A percentile compares a stretch with the other conserved stretches of the same genome.
Evolutionary conservation across 2,797 vertebrate genomes (phyloP).

Genomic region (Merluccius polli): DNA sequence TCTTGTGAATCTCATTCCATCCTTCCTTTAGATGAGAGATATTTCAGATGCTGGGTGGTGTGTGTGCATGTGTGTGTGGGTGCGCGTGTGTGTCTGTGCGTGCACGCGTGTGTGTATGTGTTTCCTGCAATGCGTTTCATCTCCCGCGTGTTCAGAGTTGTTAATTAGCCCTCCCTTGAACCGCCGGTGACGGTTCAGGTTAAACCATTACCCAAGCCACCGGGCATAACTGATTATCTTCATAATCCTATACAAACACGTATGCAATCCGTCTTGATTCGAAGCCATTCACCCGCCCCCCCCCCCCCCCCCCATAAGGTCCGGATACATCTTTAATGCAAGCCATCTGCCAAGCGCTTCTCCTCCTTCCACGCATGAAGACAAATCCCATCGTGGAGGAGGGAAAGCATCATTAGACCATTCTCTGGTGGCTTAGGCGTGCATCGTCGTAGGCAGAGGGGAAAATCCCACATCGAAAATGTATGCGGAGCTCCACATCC

Average conservation of each 20-base stretch:
- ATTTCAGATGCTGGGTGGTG: neutral
- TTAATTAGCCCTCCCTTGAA: neutral
- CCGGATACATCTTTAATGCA: too few species aligned
- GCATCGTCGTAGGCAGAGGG: constrained; percentile 19
- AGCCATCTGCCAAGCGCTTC: too few species aligned
- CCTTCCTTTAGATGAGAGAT: constrained; percentile 38
- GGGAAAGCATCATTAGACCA: constrained; percentile 41
- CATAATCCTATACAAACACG: neutral
- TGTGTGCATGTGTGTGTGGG: neutral
- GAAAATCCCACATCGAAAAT: constrained; percentile 40
- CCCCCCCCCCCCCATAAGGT: too few species aligned
- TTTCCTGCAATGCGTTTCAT: neutral
- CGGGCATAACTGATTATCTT: neutral
- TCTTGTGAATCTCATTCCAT: constrained; percentile 35
- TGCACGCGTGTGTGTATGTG: neutral
- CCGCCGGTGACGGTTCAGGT: neutral
- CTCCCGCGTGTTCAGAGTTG: neutral
- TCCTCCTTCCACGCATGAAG: constrained; percentile 19
- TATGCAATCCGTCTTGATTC: too few species aligned
- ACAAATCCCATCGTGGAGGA: constrained; percentile 37
- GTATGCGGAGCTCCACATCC: constrained; percentile 48
- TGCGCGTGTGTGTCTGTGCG: neutral
- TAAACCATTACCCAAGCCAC: neutral
- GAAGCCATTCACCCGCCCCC: too few species aligned
- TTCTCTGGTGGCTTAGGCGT: constrained; percentile 57